Evolutionary conservation across 2,888 invertebrate species (phyloP).

Genomic region (Auanema sp.): DNA sequence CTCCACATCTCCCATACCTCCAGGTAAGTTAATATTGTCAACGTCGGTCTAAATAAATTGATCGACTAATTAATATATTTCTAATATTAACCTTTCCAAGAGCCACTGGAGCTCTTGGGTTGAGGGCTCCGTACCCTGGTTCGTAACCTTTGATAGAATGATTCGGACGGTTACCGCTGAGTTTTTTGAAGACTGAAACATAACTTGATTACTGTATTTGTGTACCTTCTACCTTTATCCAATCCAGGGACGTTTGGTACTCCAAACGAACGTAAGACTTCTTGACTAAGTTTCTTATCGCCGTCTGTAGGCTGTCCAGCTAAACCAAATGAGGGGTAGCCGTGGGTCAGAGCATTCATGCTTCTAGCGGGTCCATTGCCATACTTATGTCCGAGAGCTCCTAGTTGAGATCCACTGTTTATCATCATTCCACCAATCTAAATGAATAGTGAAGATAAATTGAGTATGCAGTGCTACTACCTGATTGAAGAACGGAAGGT

Average conservation of each 20-base stretch:
- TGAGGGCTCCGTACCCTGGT: conserved; percentile 55
- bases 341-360: conserved; percentile 44
- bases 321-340: conserved; percentile 23
- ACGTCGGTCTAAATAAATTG: conserved; percentile 36
- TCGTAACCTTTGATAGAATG: conserved; percentile 43
- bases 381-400: conserved; percentile 46
- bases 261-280: conserved; percentile 31
- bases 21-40: conserved; percentile 50
- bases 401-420: conserved; percentile 51
- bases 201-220: background rate
- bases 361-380: conserved; percentile 52
- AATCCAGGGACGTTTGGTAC: conserved; percentile 33
- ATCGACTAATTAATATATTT: conserved; percentile 1
- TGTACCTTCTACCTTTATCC: conserved; percentile 17
- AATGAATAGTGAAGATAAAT: conserved; percentile 2
- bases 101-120: conserved; percentile 50
- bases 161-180: conserved; percentile 35
- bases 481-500: conserved; percentile 48
- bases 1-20: conserved; percentile 49
- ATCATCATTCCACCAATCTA: conserved; percentile 57
- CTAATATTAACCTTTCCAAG: conserved; percentile 41
- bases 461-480: conserved; percentile 12
- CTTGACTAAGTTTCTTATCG: conserved; percentile 22
- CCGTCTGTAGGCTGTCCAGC: conserved; percentile 17
- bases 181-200: conserved; percentile 29